Conservation (phyloP, 2,113 vertebrate genomes). For the Cygnus buccinator region DNA sequence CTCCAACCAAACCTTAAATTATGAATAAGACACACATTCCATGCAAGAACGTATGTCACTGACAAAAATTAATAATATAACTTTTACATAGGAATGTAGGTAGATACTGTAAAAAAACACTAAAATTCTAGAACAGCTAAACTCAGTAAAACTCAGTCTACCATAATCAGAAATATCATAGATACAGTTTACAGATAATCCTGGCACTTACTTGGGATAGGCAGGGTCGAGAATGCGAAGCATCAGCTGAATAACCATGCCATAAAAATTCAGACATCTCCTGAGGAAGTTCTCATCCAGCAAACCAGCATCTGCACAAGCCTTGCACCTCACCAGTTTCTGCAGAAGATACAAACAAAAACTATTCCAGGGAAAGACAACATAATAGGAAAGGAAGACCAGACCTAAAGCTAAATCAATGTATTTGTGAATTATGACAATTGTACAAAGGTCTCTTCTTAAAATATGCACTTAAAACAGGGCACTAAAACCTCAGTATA, state of each 20-base stretch:
- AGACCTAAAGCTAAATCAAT: not conserved
- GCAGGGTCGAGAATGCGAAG: conserved; percentile 93
- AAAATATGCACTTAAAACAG: not conserved
- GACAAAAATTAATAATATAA: not conserved
- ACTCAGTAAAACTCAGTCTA: not conserved
- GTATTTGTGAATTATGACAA: fast-evolving
- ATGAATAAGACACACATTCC: not conserved
- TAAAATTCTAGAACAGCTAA: not conserved
- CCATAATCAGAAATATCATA: not conserved
- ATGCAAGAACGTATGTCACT: not conserved
- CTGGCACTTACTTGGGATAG: conserved; percentile 90
- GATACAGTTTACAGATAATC: not conserved
- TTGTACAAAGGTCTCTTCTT: not conserved
- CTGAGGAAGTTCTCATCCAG: conserved; percentile 96
- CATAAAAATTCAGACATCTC: conserved; percentile 96
- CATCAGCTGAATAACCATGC: conserved; percentile 96
- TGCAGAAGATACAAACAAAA: conserved; percentile 61
- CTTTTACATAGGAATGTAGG: not conserved
- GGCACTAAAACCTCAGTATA: not conserved
- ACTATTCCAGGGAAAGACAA: not conserved
- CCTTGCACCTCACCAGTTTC: conserved; percentile 98
- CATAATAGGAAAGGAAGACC: not conserved
- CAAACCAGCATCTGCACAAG: conserved; percentile 94
- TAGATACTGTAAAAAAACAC: not conserved
- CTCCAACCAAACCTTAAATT: not conserved